Conservation (phyloP, 1,140 invertebrate species). For the Pseudomyrmex concolor region DNA sequence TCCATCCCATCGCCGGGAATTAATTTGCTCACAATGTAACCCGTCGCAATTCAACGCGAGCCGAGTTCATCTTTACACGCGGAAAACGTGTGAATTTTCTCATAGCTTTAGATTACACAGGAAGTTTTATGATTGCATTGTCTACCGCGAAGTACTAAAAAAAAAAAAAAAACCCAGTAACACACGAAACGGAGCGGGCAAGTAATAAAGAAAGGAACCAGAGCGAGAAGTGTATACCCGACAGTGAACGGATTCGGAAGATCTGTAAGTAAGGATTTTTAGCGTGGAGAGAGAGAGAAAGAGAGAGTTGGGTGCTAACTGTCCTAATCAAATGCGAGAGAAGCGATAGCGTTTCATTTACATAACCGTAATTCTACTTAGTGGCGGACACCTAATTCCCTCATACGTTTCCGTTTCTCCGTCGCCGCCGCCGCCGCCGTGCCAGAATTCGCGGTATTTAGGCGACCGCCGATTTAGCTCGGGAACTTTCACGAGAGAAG, state of each 20-base stretch:
- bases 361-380: conserved; percentile 82
- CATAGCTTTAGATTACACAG: conserved; percentile 62
- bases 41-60: background rate
- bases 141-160: conserved; percentile 51
- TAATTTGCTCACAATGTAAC: conserved; percentile 11
- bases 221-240: background rate
- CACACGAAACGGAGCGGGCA: conserved; percentile 1
- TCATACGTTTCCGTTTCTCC: conserved; percentile 76
- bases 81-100: conserved; percentile 68
- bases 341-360: conserved; percentile 80
- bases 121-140: conserved; percentile 67
- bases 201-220: conserved; percentile 9
- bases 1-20: background rate
- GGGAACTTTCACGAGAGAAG: conserved; percentile 55
- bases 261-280: conserved; percentile 53
- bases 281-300: conserved; percentile 3
- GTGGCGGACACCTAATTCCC: conserved; percentile 76
- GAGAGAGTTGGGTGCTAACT: conserved; percentile 62
- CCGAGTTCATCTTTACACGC: conserved; percentile 41
- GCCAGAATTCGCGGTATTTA: conserved; percentile 58
- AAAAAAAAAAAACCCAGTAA: conserved; percentile 51
- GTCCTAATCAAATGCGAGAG: conserved; percentile 64
- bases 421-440: conserved; percentile 13
- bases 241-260: conserved; percentile 50
- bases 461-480: conserved; percentile 23